Base-by-base conservation (phyloP, 64 coral and sea anemone genomes). In the Pocillopora verrucosa region DNA sequence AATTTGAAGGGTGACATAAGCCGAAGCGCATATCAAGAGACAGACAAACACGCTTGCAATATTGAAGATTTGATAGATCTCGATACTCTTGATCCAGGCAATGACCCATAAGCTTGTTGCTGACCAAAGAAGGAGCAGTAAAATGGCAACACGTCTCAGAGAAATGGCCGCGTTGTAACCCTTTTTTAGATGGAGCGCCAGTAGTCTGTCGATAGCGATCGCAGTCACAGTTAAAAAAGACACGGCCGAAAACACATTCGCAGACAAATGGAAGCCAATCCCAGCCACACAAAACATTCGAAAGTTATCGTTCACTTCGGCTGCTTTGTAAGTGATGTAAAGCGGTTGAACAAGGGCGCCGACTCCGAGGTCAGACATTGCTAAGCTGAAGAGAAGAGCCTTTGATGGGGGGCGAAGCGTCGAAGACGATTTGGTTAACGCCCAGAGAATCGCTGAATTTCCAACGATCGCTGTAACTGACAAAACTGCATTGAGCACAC, bases 221-320 rank as follows among this genome's bases (percentile, higher is more conserved):
- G 80, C 80, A 22, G 80, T 83, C 30, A 83, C 80, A n/a, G 80
- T 83, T 13, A 83, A 17, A 11, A 83, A 83, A 67, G 80, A 83
- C 2, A 83, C 80, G 34, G 80, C 80, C n/a, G 63, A 62, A 68
- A 83, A 83, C n/a, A 83, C 61, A 64, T 83, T 83, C 10, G 80
- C 61, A 5, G 80, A 65, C 35, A 83, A 56, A 17, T 83, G 80
- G 13, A 83, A 83, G 20, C 61, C 80, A 12, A 83, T 41, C 38
- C 80, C 80, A 56, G 61, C 61, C 16, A 83, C 45, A 83, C 80
- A 83, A 17, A 83, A 83, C 35, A 83, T 9, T 38, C 20, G 34
- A 83, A 83, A 83, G 60, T 67, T 37, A 67, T 41, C 61, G 80
- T 68, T 83, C 35, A 67, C 67, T 13, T 83, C 80, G 30, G 34